Conservation (phyloP, 2,797 vertebrate genomes). For the Diplodus sargus region DNA sequence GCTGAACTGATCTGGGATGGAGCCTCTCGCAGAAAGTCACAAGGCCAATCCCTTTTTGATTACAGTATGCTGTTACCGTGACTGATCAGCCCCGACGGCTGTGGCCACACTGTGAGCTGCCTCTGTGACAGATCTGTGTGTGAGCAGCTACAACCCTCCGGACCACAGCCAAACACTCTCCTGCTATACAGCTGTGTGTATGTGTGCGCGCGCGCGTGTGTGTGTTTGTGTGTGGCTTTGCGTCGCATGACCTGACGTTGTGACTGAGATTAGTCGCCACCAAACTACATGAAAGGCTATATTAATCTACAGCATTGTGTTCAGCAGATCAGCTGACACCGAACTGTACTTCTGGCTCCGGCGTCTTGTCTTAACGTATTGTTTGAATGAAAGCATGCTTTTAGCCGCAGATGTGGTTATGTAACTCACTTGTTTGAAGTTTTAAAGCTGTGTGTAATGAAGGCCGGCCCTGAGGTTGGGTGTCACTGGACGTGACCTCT, state of each 20-base stretch:
- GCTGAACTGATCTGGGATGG: background rate
- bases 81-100: conserved; percentile 10
- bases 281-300: conserved; percentile 64
- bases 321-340: conserved; percentile 30
- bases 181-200: background rate
- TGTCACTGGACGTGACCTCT: too few relatives aligned
- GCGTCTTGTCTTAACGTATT: background rate
- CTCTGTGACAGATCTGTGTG: background rate
- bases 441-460: too few relatives aligned
- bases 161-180: background rate
- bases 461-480: too few relatives aligned
- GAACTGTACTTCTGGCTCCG: background rate
- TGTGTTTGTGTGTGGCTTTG: conserved; percentile 33
- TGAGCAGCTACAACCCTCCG: too few relatives aligned
- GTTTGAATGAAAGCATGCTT: background rate
- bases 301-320: conserved; percentile 47
- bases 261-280: conserved; percentile 70
- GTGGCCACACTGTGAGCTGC: conserved; percentile 11
- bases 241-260: conserved; percentile 68
- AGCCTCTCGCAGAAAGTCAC: conserved; percentile 10
- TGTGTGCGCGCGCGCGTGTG: background rate
- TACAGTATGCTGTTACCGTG: conserved; percentile 1
- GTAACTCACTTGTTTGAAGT: too few relatives aligned
- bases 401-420: too few relatives aligned
- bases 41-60: conserved; percentile 29